A percentile compares a stretch with the other conserved stretches of the same genome.
phyloP scores from a whole-genome alignment of 2,888 invertebrate species.

The Cabera pusaria region DNA sequence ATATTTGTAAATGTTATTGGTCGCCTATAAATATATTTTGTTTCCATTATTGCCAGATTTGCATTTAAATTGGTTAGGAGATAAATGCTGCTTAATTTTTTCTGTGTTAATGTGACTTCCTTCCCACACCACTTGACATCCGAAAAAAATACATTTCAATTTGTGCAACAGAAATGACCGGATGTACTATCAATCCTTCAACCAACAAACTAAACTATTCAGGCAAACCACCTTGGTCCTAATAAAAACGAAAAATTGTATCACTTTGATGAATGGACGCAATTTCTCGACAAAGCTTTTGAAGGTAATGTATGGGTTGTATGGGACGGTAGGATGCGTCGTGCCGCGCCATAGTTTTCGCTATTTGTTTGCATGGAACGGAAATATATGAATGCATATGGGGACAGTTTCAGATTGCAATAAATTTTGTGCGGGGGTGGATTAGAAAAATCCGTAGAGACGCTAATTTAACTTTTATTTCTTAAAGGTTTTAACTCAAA shows the following conservation, averaged over 20 bases:
- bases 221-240: conserved; percentile 7
- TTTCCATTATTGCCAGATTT: no score
- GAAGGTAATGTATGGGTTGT: conserved; percentile 46
- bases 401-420: conserved; percentile 76
- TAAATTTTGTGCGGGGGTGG: conserved; percentile 72
- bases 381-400: conserved; percentile 64
- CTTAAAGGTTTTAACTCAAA: no score
- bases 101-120: no score
- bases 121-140: conserved; percentile 39
- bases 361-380: conserved; percentile 56
- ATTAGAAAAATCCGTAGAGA: conserved; percentile 43
- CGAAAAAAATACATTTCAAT: conserved; percentile 40
- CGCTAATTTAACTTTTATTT: no score
- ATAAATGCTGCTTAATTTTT: no score
- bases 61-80: no score
- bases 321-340: conserved; percentile 70
- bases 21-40: no score
- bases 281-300: conserved; percentile 41
- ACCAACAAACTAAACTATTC: conserved; percentile 15
- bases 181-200: conserved; percentile 38
- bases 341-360: conserved; percentile 51
- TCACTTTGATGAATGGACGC: conserved; percentile 35
- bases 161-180: conserved; percentile 53
- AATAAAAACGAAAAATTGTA: conserved; percentile 26
- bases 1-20: no score